A percentile compares a stretch with the other conserved stretches of the same genome.
Conservation (phyloP, 2,797 vertebrate species). For the Aulostomus chinensis region DNA sequence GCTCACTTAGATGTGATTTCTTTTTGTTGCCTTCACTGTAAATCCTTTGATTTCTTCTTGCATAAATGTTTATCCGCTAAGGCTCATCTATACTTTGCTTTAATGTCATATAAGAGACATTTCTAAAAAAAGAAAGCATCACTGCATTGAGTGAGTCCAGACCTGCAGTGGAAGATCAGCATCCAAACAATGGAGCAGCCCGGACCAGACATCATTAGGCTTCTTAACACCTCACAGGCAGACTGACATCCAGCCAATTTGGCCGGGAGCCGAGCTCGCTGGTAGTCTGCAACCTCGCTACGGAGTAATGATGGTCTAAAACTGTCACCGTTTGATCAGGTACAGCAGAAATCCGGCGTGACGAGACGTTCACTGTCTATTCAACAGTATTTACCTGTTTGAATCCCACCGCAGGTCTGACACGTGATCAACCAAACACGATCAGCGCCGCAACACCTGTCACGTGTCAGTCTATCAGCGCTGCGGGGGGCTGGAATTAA, state of each 20-base stretch:
- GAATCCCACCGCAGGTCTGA: conserved; percentile 31
- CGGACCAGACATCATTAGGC: conserved; percentile 73
- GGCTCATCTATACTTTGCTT: not conserved
- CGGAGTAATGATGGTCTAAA: conserved; percentile 76
- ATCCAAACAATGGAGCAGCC: conserved; percentile 67
- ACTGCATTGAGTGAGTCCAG: too few species aligned
- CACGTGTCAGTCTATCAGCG: too few species aligned
- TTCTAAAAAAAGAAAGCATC: too few species aligned
- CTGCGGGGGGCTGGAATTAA: too few species aligned
- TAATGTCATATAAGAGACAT: conserved; percentile 1
- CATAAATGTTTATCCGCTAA: conserved; percentile 4
- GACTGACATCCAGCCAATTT: conserved; percentile 75
- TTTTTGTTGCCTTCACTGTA: not conserved
- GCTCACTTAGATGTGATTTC: conserved; percentile 3
- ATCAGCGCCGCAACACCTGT: too few species aligned
- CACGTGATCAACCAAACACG: conserved; percentile 46
- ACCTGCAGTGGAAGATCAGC: conserved; percentile 63
- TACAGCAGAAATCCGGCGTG: conserved; percentile 49
- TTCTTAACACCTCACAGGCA: conserved; percentile 75
- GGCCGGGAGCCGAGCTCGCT: conserved; percentile 61
- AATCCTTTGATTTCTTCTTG: conserved; percentile 22
- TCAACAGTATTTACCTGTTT: conserved; percentile 48
- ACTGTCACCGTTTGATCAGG: conserved; percentile 79
- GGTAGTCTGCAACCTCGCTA: conserved; percentile 56
- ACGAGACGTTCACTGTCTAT: conserved; percentile 49